These are phyloP conservation scores for Oryzias celebensis DNA, from an alignment of 2,113 vertebrate genomes.

Conservation along the genomic window DNA sequence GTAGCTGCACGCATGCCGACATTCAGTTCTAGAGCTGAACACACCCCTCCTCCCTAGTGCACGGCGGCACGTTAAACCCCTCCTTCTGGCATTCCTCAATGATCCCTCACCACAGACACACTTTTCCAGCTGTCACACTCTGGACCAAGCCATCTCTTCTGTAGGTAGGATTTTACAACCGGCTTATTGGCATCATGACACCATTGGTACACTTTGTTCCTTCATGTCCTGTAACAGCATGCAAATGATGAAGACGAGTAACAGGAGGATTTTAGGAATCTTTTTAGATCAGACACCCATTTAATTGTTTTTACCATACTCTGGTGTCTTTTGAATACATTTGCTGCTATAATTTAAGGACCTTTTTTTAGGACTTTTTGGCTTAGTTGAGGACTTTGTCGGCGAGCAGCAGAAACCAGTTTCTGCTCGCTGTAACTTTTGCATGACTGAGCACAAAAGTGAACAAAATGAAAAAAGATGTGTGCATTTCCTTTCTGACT, in stretches of 20 bases:
- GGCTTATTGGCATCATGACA: not conserved
- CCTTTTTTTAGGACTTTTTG: no score
- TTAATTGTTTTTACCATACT: no score
- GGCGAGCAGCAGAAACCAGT: no score
- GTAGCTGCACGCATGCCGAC: constrained; percentile 16
- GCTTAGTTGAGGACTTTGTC: no score
- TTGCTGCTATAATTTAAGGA: no score
- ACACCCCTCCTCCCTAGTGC: constrained; percentile 16
- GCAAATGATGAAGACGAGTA: not conserved
- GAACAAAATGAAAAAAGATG: no score
- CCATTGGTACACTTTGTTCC: constrained; percentile 42
- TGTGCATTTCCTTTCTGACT: no score
- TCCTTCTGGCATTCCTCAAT: constrained; percentile 3
- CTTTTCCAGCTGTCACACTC: constrained; percentile 6
- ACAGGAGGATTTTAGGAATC: no score
- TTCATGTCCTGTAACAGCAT: constrained; percentile 1
- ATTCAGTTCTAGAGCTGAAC: constrained; percentile 19
- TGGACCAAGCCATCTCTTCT: constrained; percentile 40
- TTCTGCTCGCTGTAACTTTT: no score
- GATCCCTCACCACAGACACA: constrained; percentile 11
- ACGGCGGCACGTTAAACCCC: constrained; percentile 13
- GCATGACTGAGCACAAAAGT: no score
- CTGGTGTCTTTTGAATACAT: no score
- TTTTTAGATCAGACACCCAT: no score
- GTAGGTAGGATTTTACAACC: constrained; percentile 38